Evolutionary conservation across 2,113 vertebrate genomes (phyloP).

Genomic region (Hucho hucho): DNA sequence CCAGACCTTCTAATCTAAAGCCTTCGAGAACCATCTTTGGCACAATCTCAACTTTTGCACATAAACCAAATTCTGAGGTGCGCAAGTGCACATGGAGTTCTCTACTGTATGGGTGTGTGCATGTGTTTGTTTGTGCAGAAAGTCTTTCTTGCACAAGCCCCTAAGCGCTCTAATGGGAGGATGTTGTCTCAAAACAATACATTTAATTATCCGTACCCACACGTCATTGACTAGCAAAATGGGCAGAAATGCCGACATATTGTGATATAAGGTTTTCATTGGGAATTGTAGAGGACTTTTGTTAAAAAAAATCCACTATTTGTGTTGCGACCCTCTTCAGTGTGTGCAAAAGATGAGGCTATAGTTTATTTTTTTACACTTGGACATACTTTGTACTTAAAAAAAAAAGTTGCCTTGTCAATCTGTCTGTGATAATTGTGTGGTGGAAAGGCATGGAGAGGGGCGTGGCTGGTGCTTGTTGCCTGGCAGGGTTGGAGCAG

Average conservation of each 20-base stretch:
- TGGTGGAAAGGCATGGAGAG: conserved; percentile 10
- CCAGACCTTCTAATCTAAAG: conserved; percentile 92
- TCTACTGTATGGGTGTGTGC: conserved; percentile 36
- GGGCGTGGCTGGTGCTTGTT: conserved; percentile 14
- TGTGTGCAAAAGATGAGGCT: conserved; percentile 46
- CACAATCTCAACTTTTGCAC: conserved; percentile 67
- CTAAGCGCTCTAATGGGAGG: conserved; percentile 48
- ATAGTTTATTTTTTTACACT: conserved; percentile 71
- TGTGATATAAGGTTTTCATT: conserved; percentile 48
- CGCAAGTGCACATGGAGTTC: conserved; percentile 29
- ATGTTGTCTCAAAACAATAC: background rate
- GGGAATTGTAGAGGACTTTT: conserved; percentile 60
- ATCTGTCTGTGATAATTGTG: conserved; percentile 48
- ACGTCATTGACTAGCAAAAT: background rate
- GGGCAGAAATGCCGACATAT: background rate
- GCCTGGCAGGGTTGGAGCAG: conserved; percentile 21
- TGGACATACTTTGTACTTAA: conserved; percentile 55
- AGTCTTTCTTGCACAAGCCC: conserved; percentile 36
- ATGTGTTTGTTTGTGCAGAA: conserved; percentile 35
- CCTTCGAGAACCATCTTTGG: conserved; percentile 35
- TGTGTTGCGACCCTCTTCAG: conserved; percentile 5
- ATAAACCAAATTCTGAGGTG: conserved; percentile 35
- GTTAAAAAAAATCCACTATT: conserved; percentile 19
- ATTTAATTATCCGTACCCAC: background rate
- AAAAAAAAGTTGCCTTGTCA: conserved; percentile 35